phyloP scores from a whole-genome alignment of 1,140 invertebrate species.

The Euwallacea similis region DNA sequence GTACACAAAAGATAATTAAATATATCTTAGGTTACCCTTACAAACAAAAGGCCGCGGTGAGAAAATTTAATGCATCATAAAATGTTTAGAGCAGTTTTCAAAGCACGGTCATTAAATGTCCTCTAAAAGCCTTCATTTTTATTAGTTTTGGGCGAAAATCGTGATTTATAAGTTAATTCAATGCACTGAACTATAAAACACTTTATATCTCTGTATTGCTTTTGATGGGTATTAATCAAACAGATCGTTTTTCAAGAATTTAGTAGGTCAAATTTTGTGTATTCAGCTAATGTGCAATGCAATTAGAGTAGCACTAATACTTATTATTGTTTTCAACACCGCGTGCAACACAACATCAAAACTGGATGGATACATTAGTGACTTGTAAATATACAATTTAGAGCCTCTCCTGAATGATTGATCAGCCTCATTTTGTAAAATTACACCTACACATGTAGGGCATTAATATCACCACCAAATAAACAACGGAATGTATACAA shows the following conservation, averaged over 20 bases:
- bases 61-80: constrained; percentile 30
- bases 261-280: background rate
- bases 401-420: constrained; percentile 1
- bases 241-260: background rate
- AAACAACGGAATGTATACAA: constrained; percentile 2
- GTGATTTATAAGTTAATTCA: constrained; percentile 32
- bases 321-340: no score
- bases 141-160: constrained; percentile 25
- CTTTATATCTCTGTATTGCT: constrained; percentile 18
- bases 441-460: background rate
- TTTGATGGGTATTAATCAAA: constrained; percentile 12
- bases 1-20: constrained; percentile 24
- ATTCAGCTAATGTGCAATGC: no score
- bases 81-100: constrained; percentile 33
- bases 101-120: constrained; percentile 25
- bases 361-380: background rate
- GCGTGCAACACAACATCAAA: background rate
- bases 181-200: constrained; percentile 20
- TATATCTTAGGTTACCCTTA: constrained; percentile 9
- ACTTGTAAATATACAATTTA: constrained; percentile 4
- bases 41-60: constrained; percentile 26
- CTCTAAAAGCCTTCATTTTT: constrained; percentile 26
- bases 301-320: no score
- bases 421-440: constrained; percentile 10
- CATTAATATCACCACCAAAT: constrained; percentile 5